Conservation (phyloP, 2,113 vertebrate species). For the Lamprotornis superbus region DNA sequence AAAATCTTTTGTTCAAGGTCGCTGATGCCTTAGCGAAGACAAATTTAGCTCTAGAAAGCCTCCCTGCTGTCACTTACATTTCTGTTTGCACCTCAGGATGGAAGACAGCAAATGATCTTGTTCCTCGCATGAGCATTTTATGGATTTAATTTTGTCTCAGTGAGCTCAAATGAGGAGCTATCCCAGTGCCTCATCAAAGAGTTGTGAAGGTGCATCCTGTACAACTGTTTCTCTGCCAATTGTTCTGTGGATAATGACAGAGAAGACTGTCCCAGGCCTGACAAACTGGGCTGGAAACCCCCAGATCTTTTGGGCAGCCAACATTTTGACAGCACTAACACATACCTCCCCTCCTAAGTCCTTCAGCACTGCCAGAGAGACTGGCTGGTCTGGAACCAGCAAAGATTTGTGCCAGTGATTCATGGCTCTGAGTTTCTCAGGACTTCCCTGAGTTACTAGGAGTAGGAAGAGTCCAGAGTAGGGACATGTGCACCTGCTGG, state of each 20-base stretch:
- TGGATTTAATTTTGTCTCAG: neutral
- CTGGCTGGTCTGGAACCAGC: neutral
- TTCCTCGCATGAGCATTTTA: neutral
- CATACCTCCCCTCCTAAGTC: neutral
- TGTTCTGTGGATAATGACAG: neutral
- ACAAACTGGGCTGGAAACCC: neutral
- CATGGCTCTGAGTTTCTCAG: fast-evolving
- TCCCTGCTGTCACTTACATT: neutral
- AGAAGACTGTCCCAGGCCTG: fast-evolving
- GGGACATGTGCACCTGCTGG: neutral
- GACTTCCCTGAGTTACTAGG: neutral
- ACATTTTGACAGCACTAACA: fast-evolving
- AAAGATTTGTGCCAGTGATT: fast-evolving
- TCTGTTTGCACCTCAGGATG: neutral
- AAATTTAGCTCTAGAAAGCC: slow-evolving; percentile 16
- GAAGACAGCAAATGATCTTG: neutral
- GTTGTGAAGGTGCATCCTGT: neutral
- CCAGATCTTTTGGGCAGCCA: neutral
- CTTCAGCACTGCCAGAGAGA: fast-evolving
- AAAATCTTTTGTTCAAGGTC: neutral
- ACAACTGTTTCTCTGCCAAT: neutral
- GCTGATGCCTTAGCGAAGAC: neutral
- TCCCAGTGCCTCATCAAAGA: neutral
- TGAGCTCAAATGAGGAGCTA: neutral
- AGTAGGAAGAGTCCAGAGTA: too few relatives aligned